Conservation (phyloP, 2,113 vertebrate species). For the Cariama cristata region DNA sequence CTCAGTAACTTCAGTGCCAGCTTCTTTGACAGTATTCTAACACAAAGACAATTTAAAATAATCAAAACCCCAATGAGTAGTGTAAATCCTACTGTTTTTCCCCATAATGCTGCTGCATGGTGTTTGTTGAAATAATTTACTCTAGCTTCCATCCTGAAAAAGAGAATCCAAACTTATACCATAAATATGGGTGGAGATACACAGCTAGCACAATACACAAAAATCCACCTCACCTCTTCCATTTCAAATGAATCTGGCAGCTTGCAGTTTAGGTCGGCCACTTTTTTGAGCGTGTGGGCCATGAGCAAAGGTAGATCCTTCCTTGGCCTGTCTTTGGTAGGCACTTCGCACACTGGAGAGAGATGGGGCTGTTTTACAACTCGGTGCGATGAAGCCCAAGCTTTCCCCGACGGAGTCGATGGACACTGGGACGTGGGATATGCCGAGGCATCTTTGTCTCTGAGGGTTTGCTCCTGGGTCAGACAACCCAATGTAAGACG, state of each 20-base stretch:
- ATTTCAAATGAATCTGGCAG: conserved; percentile 74
- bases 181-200: not conserved
- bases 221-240: conserved; percentile 71
- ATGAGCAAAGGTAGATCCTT: not conserved
- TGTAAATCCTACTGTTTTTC: not conserved
- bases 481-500: not conserved
- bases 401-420: not conserved
- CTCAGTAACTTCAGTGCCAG: not conserved
- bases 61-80: not conserved
- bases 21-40: not conserved
- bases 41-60: not conserved
- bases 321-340: not conserved
- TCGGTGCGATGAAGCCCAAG: not conserved
- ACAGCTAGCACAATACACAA: not conserved
- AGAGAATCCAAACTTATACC: not conserved
- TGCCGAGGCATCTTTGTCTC: not conserved
- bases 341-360: not conserved
- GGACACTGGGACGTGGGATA: not conserved
- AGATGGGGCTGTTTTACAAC: not conserved
- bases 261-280: not conserved
- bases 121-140: not conserved
- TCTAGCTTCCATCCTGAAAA: not conserved
- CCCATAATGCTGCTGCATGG: not conserved
- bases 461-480: not conserved
- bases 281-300: not conserved